Conservation (phyloP, 2,113 vertebrate genomes). For the Mesocricetus auratus region DNA sequence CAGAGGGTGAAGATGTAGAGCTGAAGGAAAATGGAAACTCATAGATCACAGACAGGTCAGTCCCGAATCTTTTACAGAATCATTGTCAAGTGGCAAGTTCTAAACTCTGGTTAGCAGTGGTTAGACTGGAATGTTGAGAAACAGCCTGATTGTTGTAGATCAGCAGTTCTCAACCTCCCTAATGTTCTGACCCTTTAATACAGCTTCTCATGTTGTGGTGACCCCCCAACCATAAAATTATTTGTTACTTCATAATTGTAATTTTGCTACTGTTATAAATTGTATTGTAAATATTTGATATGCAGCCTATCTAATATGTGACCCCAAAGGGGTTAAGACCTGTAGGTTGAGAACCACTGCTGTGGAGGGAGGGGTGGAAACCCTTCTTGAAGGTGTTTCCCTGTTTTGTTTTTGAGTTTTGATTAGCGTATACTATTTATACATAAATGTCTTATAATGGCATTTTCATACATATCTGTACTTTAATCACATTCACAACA, state of each 20-base stretch:
- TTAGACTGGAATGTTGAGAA: background rate
- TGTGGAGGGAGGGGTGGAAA: background rate
- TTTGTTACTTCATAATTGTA: background rate
- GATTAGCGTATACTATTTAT: background rate
- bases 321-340: background rate
- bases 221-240: background rate
- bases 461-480: background rate
- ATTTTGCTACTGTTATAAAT: background rate
- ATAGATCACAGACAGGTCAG: background rate
- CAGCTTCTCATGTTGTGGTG: background rate
- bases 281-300: background rate
- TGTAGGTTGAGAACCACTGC: background rate
- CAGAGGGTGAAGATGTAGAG: slow-evolving; percentile 20
- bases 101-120: background rate
- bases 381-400: background rate
- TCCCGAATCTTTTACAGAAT: background rate
- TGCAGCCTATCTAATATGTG: background rate
- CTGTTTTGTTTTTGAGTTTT: background rate
- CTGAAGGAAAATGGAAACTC: background rate
- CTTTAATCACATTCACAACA: background rate
- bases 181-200: background rate
- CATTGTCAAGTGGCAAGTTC: background rate
- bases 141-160: too few species aligned
- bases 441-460: background rate
- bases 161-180: background rate